phyloP scores from a whole-genome alignment of 2,888 invertebrate genomes.

The Corbicula japonica region DNA sequence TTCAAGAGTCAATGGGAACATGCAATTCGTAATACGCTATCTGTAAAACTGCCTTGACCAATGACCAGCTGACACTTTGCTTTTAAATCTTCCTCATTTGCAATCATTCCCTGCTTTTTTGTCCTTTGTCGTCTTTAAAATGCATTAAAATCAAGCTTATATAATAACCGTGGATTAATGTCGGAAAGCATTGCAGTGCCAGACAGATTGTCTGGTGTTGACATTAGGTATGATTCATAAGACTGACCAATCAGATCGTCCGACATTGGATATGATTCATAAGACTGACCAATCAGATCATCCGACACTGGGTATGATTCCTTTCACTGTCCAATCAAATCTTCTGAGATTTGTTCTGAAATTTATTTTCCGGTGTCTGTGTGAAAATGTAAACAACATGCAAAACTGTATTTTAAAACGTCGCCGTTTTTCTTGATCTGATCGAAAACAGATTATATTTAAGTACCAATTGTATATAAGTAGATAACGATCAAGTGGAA shows the following conservation, averaged over 20 bases:
- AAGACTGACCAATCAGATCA: slow-evolving; percentile 11
- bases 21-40: too few relatives aligned
- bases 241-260: slow-evolving; percentile 11
- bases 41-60: too few relatives aligned
- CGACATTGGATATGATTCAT: not conserved
- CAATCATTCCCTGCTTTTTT: too few relatives aligned
- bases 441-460: slow-evolving; percentile 13
- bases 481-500: slow-evolving; percentile 53
- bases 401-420: not conserved
- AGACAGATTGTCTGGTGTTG: slow-evolving; percentile 26
- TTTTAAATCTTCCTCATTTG: too few relatives aligned
- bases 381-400: slow-evolving; percentile 11
- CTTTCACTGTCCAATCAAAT: slow-evolving; percentile 15
- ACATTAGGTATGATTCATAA: slow-evolving; percentile 10
- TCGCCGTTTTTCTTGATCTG: slow-evolving; percentile 4
- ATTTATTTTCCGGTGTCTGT: slow-evolving; percentile 18
- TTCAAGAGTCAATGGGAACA: too few relatives aligned
- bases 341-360: too few relatives aligned
- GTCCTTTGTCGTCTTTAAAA: too few relatives aligned
- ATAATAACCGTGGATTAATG: too few relatives aligned
- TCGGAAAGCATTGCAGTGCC: too few relatives aligned
- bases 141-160: too few relatives aligned
- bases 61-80: too few relatives aligned
- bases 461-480: slow-evolving; percentile 29
- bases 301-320: not conserved